A percentile compares a stretch with the other conserved stretches of the same genome.
Conservation (phyloP, 2,888 invertebrate genomes). For the Lycocerus yunnanus region DNA sequence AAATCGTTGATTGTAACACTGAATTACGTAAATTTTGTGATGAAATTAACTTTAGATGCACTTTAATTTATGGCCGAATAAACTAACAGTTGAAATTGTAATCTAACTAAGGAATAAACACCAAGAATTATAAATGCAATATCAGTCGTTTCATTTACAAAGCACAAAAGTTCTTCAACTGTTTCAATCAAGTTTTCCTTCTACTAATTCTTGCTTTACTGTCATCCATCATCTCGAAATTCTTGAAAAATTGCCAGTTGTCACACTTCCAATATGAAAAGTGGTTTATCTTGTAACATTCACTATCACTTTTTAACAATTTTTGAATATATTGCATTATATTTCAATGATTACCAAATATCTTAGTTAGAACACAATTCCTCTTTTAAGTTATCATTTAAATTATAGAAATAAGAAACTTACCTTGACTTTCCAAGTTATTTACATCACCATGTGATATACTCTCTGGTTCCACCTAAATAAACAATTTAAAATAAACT, state of each 20-base stretch:
- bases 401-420: background rate
- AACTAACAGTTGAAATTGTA: background rate
- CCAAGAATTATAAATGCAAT: background rate
- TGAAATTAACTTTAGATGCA: background rate
- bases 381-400: background rate
- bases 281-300: background rate
- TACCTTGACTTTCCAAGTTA: slow-evolving; percentile 7
- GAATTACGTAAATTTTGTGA: background rate
- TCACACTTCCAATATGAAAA: background rate
- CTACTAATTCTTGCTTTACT: background rate
- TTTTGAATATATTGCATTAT: slow-evolving; percentile 7
- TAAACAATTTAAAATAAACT: background rate
- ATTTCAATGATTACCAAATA: slow-evolving; percentile 8
- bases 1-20: background rate
- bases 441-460: background rate
- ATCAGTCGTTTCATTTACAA: background rate
- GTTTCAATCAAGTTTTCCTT: background rate
- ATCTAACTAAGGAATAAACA: background rate
- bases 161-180: background rate
- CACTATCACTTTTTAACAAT: background rate
- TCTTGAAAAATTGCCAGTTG: background rate
- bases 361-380: slow-evolving; percentile 10
- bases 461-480: background rate
- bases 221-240: background rate
- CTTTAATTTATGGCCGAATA: background rate